phyloP scores from a whole-genome alignment of 2,888 invertebrate species.

The Epirrhoe tristata region DNA sequence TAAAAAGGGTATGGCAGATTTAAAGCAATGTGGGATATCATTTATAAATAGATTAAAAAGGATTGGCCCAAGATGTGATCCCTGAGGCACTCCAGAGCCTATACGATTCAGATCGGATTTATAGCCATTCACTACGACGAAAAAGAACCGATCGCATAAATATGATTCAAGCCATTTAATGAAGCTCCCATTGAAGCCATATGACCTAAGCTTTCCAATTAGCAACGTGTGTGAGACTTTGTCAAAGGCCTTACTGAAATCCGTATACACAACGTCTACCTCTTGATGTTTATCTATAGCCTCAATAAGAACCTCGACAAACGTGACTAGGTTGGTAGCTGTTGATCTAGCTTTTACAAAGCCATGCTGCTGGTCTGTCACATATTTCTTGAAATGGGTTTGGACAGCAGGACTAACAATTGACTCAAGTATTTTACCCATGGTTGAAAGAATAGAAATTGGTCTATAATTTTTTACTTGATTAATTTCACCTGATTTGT shows the following conservation, averaged over 20 bases:
- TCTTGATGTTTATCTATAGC: too few relatives aligned
- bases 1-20: not conserved
- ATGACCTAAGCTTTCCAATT: not conserved
- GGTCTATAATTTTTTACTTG: conserved; percentile 9
- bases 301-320: too few relatives aligned
- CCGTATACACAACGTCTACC: too few relatives aligned
- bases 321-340: too few relatives aligned
- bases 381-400: not conserved
- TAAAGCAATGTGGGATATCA: conserved; percentile 1
- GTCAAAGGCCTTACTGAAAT: too few relatives aligned
- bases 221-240: not conserved
- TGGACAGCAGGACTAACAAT: conserved; percentile 2
- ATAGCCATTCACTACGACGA: conserved; percentile 12
- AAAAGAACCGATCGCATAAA: not conserved
- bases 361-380: conserved; percentile 6
- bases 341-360: too few relatives aligned
- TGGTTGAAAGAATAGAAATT: conserved; percentile 9
- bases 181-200: not conserved
- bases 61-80: conserved; percentile 14
- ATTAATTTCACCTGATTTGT: not conserved
- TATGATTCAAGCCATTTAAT: conserved; percentile 15
- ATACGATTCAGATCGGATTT: not conserved
- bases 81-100: conserved; percentile 14
- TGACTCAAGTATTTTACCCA: conserved; percentile 10
- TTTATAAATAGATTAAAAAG: conserved; percentile 19